These are phyloP conservation scores for Ernsta delagoae DNA, from an alignment of 2,888 invertebrate species.

Conservation along the genomic window DNA sequence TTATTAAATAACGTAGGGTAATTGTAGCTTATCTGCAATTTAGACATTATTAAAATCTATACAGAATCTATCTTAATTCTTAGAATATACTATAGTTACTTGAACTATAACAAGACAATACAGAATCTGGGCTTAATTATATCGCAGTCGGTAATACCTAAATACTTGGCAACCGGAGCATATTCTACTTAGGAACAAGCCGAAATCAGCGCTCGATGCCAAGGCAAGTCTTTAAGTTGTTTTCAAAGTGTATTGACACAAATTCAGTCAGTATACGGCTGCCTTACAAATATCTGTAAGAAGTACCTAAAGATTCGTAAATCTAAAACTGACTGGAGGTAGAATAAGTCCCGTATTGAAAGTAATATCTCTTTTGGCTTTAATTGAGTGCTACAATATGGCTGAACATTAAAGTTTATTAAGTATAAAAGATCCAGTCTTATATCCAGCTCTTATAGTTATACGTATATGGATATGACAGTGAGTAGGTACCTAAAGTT, in stretches of 20 bases:
- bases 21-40: no score
- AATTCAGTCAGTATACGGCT: constrained; percentile 3
- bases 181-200: constrained; percentile 51
- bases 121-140: constrained; percentile 27
- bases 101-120: constrained; percentile 20
- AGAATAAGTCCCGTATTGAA: no score
- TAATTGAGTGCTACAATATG: no score
- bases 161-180: constrained; percentile 45
- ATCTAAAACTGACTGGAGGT: not conserved
- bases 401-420: no score
- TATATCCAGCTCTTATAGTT: no score
- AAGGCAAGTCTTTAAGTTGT: constrained; percentile 63
- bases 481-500: no score
- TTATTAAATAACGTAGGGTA: no score
- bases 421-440: no score
- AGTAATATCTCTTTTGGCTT: no score
- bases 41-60: no score
- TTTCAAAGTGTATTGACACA: constrained; percentile 37
- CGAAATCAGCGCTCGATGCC: constrained; percentile 56
- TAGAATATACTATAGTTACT: not conserved
- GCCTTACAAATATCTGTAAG: not conserved
- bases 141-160: constrained; percentile 31
- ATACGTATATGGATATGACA: no score
- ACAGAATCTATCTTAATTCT: no score
- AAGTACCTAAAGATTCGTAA: not conserved